Evolutionary conservation across 2,113 vertebrate genomes (phyloP), one percentile per base, ranked within the genome.

Genomic region (Pteronura brasiliensis): DNA sequence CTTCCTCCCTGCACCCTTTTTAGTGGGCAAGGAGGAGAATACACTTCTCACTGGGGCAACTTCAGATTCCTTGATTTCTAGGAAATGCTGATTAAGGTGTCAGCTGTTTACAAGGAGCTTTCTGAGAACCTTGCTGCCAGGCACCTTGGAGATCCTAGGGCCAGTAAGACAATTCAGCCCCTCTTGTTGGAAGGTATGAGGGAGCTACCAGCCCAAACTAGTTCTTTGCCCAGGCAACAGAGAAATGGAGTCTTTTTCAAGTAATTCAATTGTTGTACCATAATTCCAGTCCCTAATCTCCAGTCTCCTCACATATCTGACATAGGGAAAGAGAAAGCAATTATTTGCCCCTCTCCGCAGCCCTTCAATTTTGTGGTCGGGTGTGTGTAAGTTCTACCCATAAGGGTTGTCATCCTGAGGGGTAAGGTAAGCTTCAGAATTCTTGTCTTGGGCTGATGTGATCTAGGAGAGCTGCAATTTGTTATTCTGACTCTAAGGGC

Each of bases 401-500:
- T 57, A 74, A 44, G 17, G 27, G 34, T 76, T 96, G 81, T 55
- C 77, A n/a, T 34, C 42, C 29, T 20, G 5, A 44, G 36, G 36
- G 11, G 1, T 17, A 6, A 39, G 12, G n/a, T 31, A 44, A 44
- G 77, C 65, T 61, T 72, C 11, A 4, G 18, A 36, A 7, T 11
- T 18, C 57, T 61, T 59, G 90, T 71, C 91, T 59, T 25, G 0
- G 36, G 31, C 39, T 5, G 18, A 6, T 11, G 4, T 6, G n/a
- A 3, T 42, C 44, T 63, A 1, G 21, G 6, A 11, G 39, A 44
- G 5, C 5, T 29, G 31, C 57, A 21, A 65, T 61, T 72, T 91
- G 55, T 77, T 79, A 97, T 98, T 97, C 80, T 77, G 96, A 59
- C 34, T 92, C 74, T 88, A 97, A 88, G 83, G 86, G 95, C 4